Percentiles rank a stretch among this genome's conserved stretches.
These are phyloP conservation scores for Ostrea edulis DNA, from an alignment of 1,140 invertebrate genomes.

Conservation along the genomic window DNA sequence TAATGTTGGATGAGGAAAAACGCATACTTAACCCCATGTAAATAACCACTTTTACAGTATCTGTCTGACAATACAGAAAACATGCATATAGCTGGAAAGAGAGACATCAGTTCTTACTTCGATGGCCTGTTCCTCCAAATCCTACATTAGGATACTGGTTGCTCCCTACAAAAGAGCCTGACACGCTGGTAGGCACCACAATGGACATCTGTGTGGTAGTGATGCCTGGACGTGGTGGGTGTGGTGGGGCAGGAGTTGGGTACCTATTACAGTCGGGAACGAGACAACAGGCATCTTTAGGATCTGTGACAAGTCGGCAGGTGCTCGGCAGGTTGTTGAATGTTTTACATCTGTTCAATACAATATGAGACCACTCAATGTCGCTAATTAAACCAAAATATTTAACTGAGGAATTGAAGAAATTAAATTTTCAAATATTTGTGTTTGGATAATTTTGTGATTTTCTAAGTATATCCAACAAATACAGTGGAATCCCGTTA, in stretches of 20 bases:
- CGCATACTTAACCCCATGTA: too few species aligned
- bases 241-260: conserved; percentile 55
- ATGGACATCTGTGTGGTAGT: conserved; percentile 49
- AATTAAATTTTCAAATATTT: too few species aligned
- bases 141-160: conserved; percentile 25
- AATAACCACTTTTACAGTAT: too few species aligned
- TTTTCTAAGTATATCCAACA: too few species aligned
- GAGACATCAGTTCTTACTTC: not conserved
- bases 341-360: conserved; percentile 57
- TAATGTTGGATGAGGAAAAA: too few species aligned
- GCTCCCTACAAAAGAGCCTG: conserved; percentile 53
- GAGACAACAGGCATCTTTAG: conserved; percentile 59
- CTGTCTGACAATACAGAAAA: not conserved
- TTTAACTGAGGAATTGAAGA: too few species aligned
- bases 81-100: not conserved
- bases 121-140: conserved; percentile 23
- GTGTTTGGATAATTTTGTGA: too few species aligned
- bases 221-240: conserved; percentile 46
- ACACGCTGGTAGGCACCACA: conserved; percentile 43
- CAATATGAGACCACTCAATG: not conserved
- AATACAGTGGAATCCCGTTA: too few species aligned
- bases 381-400: too few species aligned
- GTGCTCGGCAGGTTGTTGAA: conserved; percentile 53
- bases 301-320: conserved; percentile 57
- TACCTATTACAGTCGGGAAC: conserved; percentile 64